phyloP scores from a whole-genome alignment of 1,140 invertebrate species.

The Euschistus heros region DNA sequence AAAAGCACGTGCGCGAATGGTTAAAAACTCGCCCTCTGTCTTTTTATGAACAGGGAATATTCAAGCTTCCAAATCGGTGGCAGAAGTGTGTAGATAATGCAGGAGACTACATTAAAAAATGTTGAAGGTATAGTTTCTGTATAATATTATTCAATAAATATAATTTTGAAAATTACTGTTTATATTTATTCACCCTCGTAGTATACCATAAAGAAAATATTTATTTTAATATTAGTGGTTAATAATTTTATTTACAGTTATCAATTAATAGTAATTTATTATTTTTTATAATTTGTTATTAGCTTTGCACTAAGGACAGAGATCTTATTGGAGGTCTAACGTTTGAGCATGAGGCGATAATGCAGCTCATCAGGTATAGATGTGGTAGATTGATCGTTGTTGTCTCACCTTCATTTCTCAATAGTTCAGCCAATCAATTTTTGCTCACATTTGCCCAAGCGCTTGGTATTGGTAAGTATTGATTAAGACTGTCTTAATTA shows the following conservation, averaged over 20 bases:
- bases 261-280: constrained; percentile 20
- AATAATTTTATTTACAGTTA: constrained; percentile 13
- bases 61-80: no score
- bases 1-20: no score
- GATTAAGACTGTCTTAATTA: constrained; percentile 12
- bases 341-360: constrained; percentile 57
- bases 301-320: constrained; percentile 56
- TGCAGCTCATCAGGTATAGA: constrained; percentile 57
- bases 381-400: constrained; percentile 62
- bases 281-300: constrained; percentile 30
- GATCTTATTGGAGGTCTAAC: constrained; percentile 50
- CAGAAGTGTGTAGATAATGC: no score
- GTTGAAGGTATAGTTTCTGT: no score
- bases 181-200: no score
- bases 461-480: constrained; percentile 51
- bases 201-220: no score
- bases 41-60: no score
- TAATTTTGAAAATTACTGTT: no score
- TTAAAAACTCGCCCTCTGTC: no score
- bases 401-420: constrained; percentile 56
- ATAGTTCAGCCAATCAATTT: constrained; percentile 56
- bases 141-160: no score
- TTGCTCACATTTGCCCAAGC: constrained; percentile 62
- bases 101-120: no score
- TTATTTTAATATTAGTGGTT: no score